Evolutionary conservation across 64 coral and sea anemone species (phyloP), one percentile per base, ranked within the genome.

Genomic region (Cladopsammia gracilis): DNA sequence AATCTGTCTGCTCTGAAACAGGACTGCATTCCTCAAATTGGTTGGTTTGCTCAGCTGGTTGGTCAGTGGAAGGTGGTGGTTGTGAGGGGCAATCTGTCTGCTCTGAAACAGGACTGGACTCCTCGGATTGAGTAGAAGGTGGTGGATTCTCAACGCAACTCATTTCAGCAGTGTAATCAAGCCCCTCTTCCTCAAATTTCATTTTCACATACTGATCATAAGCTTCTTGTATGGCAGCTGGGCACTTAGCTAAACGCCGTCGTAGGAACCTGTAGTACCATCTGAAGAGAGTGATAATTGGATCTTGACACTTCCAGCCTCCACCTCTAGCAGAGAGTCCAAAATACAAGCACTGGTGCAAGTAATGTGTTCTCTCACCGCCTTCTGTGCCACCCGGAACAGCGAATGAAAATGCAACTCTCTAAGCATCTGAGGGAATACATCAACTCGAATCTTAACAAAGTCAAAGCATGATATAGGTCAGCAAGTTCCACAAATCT

Each of bases 331-430:
- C 59, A 67, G 83, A 86, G n/a, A 65, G 83, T 85, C 62, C 58
- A 67, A 85, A 85, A 61, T 64, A 85, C 64, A 62, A 64, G 23
- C 65, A 51, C 25, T 86, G 83, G 65, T 70, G 83, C 64, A 86
- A 10, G 83, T 86, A 86, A 86, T 89, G 85, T 58, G 53, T 89
- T 76, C 86, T 52, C 70, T 89, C 86, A 25, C 86, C 86, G 69
- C 86, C 86, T 89, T 89, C 86, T 12, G 86, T 89, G 57, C 68
- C 69, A 73, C 86, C 25, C 70, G 48, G 23, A 89, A 74, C 86
- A 89, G 26, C 50, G 86, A 76, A 54, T 76, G 67, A 76, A 89
- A 89, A 75, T 50, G 86, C 69, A 89, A 34, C 58, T 70, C 13
- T 86, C 48, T 74, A n/a, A 44, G 66, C 49, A 76, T 73, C 67